These are phyloP conservation scores for Phaethornis superciliosus DNA, from an alignment of 2,113 vertebrate genomes.

Conservation along the genomic window DNA sequence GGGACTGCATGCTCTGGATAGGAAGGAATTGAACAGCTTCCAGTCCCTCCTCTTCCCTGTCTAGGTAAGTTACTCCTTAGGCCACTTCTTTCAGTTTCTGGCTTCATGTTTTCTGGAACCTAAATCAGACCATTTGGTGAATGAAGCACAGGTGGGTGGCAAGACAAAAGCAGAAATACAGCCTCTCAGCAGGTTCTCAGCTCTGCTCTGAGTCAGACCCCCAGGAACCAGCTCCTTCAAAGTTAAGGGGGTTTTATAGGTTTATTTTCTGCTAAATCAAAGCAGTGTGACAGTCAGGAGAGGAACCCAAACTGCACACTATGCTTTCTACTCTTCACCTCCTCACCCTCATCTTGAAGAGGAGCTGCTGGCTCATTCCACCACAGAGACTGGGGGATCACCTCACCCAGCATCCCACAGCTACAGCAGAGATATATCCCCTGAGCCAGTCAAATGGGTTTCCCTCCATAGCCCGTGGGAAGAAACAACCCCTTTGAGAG, in stretches of 20 bases:
- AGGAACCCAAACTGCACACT: background rate
- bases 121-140: background rate
- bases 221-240: background rate
- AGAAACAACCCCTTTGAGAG: background rate
- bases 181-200: background rate
- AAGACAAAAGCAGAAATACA: background rate
- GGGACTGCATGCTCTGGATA: background rate
- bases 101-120: background rate
- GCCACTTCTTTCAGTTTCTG: background rate
- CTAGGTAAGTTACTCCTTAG: background rate
- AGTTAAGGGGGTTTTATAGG: background rate
- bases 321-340: background rate
- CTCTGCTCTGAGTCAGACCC: background rate
- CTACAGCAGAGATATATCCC: background rate
- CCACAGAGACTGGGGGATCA: background rate
- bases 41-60: background rate
- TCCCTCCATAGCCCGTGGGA: background rate
- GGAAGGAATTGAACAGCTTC: background rate
- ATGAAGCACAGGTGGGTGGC: background rate
- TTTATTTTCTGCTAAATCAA: background rate
- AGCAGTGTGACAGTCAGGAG: background rate
- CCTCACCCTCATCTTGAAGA: background rate
- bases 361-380: background rate
- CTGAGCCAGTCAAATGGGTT: background rate
- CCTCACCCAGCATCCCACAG: background rate